Percentiles rank a stretch among this genome's conserved stretches.
Conservation (phyloP, 2,888 invertebrate species). For the Lasioglossum pauxillum region DNA sequence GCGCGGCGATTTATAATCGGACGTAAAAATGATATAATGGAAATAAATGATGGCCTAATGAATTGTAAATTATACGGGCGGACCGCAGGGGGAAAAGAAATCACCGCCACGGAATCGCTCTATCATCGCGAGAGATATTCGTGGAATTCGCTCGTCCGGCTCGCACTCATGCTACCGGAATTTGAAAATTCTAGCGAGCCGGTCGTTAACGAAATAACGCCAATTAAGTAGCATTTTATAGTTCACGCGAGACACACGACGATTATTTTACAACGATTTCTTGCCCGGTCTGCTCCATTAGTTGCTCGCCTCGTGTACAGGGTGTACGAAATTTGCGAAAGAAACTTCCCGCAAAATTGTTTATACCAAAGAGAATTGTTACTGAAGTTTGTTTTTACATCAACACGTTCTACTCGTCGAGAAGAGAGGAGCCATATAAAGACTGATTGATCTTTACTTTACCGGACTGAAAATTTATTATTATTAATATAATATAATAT, state of each 20-base stretch:
- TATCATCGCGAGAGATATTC: background rate
- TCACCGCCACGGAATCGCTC: background rate
- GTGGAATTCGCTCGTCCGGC: background rate
- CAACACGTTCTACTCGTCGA: too few relatives aligned
- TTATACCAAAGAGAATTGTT: too few relatives aligned
- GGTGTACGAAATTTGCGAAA: too few relatives aligned
- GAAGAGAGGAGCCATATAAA: too few relatives aligned
- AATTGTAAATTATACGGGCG: constrained; percentile 42
- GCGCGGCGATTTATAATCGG: constrained; percentile 50
- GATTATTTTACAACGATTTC: background rate
- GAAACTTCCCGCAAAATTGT: too few relatives aligned
- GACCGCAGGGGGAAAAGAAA: background rate
- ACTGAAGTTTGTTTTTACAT: too few relatives aligned
- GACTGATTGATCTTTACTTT: too few relatives aligned
- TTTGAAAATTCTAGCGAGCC: background rate
- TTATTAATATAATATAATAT: too few relatives aligned
- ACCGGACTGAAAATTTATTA: too few relatives aligned
- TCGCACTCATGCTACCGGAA: background rate
- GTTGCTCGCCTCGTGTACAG: too few relatives aligned
- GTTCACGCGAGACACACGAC: background rate
- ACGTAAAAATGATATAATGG: constrained; percentile 52
- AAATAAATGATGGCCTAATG: constrained; percentile 54
- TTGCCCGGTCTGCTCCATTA: too few relatives aligned
- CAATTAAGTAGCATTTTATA: background rate
- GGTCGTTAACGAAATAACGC: background rate